These are phyloP conservation scores for Yponomeuta malinellus DNA, from an alignment of 2,888 invertebrate species.

Conservation along the genomic window DNA sequence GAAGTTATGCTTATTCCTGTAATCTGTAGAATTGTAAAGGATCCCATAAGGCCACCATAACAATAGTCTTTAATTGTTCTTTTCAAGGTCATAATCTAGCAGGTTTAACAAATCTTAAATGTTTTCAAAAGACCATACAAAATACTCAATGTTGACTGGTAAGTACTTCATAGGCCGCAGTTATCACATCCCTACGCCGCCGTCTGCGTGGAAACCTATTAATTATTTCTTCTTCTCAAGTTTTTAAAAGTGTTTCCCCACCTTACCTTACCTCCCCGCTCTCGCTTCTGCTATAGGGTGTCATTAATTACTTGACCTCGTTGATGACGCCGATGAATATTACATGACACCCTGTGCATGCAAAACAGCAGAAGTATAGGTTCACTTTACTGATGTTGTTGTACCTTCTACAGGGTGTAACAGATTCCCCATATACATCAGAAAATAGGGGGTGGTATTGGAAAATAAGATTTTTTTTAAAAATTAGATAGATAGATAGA, in stretches of 20 bases:
- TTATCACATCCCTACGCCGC: slow-evolving; percentile 28
- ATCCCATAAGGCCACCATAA: too few relatives aligned
- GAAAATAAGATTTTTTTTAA: neutral
- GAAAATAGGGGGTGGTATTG: neutral
- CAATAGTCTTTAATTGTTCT: too few relatives aligned
- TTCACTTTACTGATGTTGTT: neutral
- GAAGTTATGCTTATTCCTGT: too few relatives aligned
- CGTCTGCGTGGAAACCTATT: slow-evolving; percentile 62
- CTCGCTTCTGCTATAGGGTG: neutral
- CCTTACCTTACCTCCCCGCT: slow-evolving; percentile 30
- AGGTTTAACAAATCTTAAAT: neutral
- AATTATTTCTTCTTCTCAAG: slow-evolving; percentile 56
- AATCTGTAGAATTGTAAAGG: too few relatives aligned
- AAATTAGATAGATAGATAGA: neutral
- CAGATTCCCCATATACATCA: neutral
- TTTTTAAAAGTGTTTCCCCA: slow-evolving; percentile 66
- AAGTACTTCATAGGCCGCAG: neutral
- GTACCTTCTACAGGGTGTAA: neutral
- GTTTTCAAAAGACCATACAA: neutral
- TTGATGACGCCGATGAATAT: slow-evolving; percentile 61
- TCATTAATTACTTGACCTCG: slow-evolving; percentile 57
- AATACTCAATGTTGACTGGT: too few relatives aligned
- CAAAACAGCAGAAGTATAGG: slow-evolving; percentile 18
- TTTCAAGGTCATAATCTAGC: too few relatives aligned
- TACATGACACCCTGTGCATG: slow-evolving; percentile 17